A percentile compares a stretch with the other conserved stretches of the same genome.
Conservation (phyloP, 2,113 vertebrate genomes). For the Oncorhynchus tshawytscha region DNA sequence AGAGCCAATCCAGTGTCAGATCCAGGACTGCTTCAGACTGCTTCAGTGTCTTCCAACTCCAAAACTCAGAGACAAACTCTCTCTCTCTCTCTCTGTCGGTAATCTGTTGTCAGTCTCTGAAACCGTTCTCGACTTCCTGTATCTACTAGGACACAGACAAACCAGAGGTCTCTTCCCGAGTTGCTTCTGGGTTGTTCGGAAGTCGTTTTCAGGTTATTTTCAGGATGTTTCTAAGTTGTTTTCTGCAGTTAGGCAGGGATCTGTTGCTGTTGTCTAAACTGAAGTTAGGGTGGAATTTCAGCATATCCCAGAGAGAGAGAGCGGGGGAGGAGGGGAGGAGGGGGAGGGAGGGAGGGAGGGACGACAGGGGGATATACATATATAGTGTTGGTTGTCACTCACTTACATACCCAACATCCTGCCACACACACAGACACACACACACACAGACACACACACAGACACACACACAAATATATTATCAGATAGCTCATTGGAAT, state of each 20-base stretch:
- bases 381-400: slow-evolving; percentile 87
- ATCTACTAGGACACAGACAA: not conserved
- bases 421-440: not conserved
- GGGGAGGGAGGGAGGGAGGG: no score
- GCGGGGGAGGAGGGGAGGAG: slow-evolving; percentile 81
- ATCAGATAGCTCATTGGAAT: not conserved
- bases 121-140: no score
- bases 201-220: slow-evolving; percentile 19
- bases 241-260: not conserved
- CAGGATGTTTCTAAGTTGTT: not conserved
- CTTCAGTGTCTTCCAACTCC: no score
- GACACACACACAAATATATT: not conserved
- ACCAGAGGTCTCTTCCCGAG: not conserved
- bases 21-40: no score
- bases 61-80: no score
- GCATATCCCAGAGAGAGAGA: slow-evolving; percentile 77
- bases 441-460: no score
- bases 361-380: slow-evolving; percentile 83
- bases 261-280: slow-evolving; percentile 56
- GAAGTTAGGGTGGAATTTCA: slow-evolving; percentile 85
- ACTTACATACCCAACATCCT: slow-evolving; percentile 79
- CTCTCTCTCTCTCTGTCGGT: no score
- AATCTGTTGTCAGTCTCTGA: not conserved
- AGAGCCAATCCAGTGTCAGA: no score
- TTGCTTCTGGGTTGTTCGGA: slow-evolving; percentile 26